These are phyloP conservation scores for Tridacna crocea DNA, from an alignment of 2,888 invertebrate genomes.

Conservation along the genomic window DNA sequence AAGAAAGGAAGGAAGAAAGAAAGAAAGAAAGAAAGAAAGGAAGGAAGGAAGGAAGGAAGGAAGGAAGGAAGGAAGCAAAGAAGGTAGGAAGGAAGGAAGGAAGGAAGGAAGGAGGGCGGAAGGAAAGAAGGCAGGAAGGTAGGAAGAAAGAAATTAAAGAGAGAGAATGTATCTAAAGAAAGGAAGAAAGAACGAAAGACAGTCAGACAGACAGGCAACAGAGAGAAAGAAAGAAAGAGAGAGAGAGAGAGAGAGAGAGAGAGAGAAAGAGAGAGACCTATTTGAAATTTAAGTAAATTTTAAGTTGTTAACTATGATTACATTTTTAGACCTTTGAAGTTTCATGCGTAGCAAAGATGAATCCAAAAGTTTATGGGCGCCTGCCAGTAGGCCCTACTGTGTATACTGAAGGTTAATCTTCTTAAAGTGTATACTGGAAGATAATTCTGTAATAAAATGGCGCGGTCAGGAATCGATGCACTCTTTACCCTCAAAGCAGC, in stretches of 20 bases:
- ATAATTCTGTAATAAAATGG: too few relatives aligned
- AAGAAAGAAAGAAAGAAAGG: background rate
- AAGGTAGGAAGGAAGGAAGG: background rate
- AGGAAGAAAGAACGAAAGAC: slow-evolving; percentile 85
- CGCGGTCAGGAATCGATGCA: too few relatives aligned
- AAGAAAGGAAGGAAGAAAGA: background rate
- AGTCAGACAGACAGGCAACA: background rate
- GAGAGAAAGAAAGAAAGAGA: background rate
- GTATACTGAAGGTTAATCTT: too few relatives aligned
- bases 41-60: background rate
- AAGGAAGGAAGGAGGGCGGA: background rate
- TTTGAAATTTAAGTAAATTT: background rate
- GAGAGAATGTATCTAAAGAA: slow-evolving; percentile 85
- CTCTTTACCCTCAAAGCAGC: too few relatives aligned
- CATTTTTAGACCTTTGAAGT: too few relatives aligned
- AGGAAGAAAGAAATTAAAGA: slow-evolving; percentile 32
- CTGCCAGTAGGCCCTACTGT: too few relatives aligned
- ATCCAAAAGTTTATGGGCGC: too few relatives aligned
- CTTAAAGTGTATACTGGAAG: too few relatives aligned
- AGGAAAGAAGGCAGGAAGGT: slow-evolving; percentile 32
- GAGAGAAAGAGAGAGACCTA: slow-evolving; percentile 5
- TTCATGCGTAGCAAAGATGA: too few relatives aligned
- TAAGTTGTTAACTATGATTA: too few relatives aligned
- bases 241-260: slow-evolving; percentile 8
- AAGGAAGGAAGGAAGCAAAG: background rate